Base-by-base conservation (phyloP, 2,888 invertebrate species). In the Colostygia pectinataria region DNA sequence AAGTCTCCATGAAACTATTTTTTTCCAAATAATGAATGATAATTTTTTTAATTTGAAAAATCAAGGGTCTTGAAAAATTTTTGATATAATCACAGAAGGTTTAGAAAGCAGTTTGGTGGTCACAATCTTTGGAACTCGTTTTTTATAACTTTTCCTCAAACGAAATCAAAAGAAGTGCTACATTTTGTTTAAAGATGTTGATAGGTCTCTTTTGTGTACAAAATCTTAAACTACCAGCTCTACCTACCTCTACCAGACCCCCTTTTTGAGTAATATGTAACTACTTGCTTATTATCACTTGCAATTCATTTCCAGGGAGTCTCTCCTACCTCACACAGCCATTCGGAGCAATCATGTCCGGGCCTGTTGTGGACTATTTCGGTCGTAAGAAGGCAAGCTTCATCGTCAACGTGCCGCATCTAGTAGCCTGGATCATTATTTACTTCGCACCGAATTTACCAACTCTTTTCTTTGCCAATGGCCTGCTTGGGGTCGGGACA, bases 251-350 rank as follows among this genome's bases (percentile, higher is more conserved):
- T n/a, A n/a, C n/a, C n/a, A n/a, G n/a, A n/a, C n/a, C n/a, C n/a
- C n/a, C n/a, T n/a, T n/a, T n/a, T n/a, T n/a, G n/a, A n/a, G n/a
- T n/a, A n/a, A n/a, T n/a, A n/a, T n/a, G n/a, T n/a, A n/a, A n/a
- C n/a, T n/a, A n/a, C n/a, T n/a, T n/a, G n/a, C n/a, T n/a, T n/a
- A n/a, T n/a, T n/a, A n/a, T n/a, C n/a, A n/a, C n/a, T n/a, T n/a
- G n/a, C n/a, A n/a, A n/a, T 20, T 7, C 2, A 5, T 29, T 80
- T 77, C 13, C 77, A 92, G 92, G 91, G 2, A 92, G 92, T 57
- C 74, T 92, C 13, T 83, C 89, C 12, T 91, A 82, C 60, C 70
- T 92, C n/a, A 84, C 91, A 0, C 92, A 92, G 61, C 92, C 92
- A 0, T 62, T 91, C 2, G 92, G 92, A 0, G 92, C 92, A 2